phyloP scores from a whole-genome alignment of 1,140 invertebrate genomes.

The Argopecten irradians region DNA sequence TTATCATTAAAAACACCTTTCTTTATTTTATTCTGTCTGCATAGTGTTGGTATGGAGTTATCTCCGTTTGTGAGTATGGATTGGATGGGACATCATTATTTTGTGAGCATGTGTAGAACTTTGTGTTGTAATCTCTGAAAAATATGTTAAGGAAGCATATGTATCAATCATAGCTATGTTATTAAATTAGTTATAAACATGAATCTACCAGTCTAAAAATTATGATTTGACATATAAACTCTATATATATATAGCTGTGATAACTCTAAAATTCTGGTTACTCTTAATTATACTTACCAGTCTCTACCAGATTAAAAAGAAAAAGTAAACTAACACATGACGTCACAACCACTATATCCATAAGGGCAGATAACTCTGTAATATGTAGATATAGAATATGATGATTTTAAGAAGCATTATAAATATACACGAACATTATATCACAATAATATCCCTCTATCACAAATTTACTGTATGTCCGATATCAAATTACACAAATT shows the following conservation, averaged over 20 bases:
- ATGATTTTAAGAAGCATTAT: neutral
- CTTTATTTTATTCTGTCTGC: neutral
- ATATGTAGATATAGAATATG: no score
- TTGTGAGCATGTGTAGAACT: neutral
- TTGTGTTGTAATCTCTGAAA: neutral
- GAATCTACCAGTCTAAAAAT: no score
- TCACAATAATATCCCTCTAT: neutral
- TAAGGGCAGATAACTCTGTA: no score
- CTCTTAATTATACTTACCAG: no score
- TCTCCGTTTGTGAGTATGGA: neutral
- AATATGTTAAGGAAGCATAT: no score
- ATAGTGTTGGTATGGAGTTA: neutral
- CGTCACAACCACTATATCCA: neutral
- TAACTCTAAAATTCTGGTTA: no score
- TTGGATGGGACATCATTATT: neutral
- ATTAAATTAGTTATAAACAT: no score
- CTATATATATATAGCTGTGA: no score
- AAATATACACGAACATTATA: neutral
- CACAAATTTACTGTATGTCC: neutral
- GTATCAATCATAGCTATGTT: no score
- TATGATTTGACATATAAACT: no score
- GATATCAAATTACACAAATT: constrained; percentile 32
- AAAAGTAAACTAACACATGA: neutral
- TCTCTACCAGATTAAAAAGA: no score
- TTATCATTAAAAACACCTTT: neutral